A percentile compares a stretch with the other conserved stretches of the same genome.
Evolutionary conservation across 2,888 invertebrate species (phyloP).

Genomic region (Cheilosia soror): DNA sequence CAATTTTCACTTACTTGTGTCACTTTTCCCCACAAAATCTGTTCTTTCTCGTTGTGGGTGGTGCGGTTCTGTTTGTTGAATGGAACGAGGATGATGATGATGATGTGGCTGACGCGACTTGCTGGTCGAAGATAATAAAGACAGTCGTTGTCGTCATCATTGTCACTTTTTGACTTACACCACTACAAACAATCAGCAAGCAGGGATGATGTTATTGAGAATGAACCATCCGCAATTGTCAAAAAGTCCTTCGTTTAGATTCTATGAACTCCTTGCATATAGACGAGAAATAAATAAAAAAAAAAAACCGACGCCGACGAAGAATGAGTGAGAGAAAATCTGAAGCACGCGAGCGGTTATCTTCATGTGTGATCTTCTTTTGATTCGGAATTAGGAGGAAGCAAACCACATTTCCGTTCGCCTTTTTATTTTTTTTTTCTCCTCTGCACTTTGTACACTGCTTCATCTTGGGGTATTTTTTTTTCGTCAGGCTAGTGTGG

Average conservation of each 20-base stretch:
- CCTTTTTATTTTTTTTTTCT: slow-evolving; percentile 17
- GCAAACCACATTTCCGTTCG: slow-evolving; percentile 74
- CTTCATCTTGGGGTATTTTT: slow-evolving; percentile 9
- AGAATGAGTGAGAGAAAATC: slow-evolving; percentile 10
- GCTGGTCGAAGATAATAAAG: slow-evolving; percentile 73
- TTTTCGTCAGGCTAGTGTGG: neutral
- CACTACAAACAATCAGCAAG: slow-evolving; percentile 26
- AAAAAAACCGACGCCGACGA: neutral
- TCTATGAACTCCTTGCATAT: neutral
- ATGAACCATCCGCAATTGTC: slow-evolving; percentile 29
- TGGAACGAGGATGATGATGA: slow-evolving; percentile 29
- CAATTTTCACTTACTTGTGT: slow-evolving; percentile 54
- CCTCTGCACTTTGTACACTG: neutral
- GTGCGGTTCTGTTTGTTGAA: slow-evolving; percentile 16
- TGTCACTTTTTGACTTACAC: slow-evolving; percentile 58
- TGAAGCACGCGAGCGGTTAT: slow-evolving; percentile 67
- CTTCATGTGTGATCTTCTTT: slow-evolving; percentile 69
- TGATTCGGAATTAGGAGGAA: slow-evolving; percentile 72
- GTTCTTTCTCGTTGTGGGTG: slow-evolving; percentile 8
- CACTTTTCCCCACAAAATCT: slow-evolving; percentile 49
- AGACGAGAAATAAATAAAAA: neutral
- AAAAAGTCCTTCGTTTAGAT: slow-evolving; percentile 35
- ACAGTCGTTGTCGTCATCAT: slow-evolving; percentile 65
- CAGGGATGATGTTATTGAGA: neutral
- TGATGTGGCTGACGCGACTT: slow-evolving; percentile 53